Evolutionary conservation across 2,113 vertebrate genomes (phyloP).

Genomic region (Phyllopteryx taeniolatus): DNA sequence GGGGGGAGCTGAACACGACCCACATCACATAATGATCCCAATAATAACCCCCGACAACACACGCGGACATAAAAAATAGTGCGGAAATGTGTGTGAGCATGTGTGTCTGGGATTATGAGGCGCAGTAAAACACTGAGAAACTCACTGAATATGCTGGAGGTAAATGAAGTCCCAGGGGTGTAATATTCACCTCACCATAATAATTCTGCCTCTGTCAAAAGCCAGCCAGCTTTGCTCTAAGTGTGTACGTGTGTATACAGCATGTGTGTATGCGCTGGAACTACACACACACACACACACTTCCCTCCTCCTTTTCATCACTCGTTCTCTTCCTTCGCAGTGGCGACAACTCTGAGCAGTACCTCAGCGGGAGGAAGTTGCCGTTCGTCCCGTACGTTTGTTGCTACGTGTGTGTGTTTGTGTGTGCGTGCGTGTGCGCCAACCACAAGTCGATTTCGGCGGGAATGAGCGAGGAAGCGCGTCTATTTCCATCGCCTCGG

Average conservation of each 20-base stretch:
- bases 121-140: conserved; percentile 76
- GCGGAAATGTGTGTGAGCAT: conserved; percentile 56
- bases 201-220: conserved; percentile 76
- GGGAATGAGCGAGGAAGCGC: conserved; percentile 65
- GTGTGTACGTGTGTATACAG: conserved; percentile 33
- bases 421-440: conserved; percentile 1
- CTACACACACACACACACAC: not conserved
- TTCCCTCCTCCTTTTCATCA: not conserved
- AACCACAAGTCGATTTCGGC: conserved; percentile 58
- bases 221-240: conserved; percentile 61
- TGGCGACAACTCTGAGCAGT: conserved; percentile 58
- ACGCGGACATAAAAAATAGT: conserved; percentile 66
- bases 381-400: conserved; percentile 62
- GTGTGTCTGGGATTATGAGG: conserved; percentile 71
- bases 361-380: conserved; percentile 60
- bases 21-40: conserved; percentile 73
- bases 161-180: conserved; percentile 77
- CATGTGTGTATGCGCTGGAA: conserved; percentile 32
- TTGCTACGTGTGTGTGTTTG: not conserved
- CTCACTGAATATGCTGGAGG: conserved; percentile 76
- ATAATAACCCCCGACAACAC: conserved; percentile 73
- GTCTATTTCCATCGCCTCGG: conserved; percentile 62
- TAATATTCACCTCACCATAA: conserved; percentile 73
- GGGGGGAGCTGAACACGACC: conserved; percentile 52
- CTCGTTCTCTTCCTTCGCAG: conserved; percentile 28